Percentiles rank a stretch among this genome's conserved stretches.
Conservation (phyloP, 2,888 invertebrate genomes). For the Keiferia lycopersicella region DNA sequence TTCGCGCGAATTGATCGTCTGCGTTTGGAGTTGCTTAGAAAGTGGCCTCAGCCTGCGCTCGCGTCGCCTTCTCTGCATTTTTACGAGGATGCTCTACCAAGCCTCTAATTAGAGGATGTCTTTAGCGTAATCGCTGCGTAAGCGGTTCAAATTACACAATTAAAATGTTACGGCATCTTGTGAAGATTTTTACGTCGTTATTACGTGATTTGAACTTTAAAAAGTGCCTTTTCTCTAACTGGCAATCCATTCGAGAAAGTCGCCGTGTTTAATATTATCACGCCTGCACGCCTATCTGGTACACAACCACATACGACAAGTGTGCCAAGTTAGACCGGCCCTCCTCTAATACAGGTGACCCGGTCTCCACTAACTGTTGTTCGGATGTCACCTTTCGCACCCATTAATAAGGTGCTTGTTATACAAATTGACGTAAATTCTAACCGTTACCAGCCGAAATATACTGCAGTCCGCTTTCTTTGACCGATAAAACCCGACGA, state of each 20-base stretch:
- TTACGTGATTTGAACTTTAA: neutral
- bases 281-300: conserved; percentile 43
- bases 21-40: conserved; percentile 72
- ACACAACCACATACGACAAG: conserved; percentile 41
- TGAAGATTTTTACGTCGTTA: neutral
- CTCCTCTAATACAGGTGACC: conserved; percentile 67
- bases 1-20: conserved; percentile 73
- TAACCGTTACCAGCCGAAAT: conserved; percentile 50
- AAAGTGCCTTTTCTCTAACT: neutral
- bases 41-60: conserved; percentile 55
- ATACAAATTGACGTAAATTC: conserved; percentile 70
- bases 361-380: conserved; percentile 74
- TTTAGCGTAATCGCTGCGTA: conserved; percentile 31
- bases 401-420: conserved; percentile 67
- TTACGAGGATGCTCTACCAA: conserved; percentile 54
- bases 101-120: conserved; percentile 64
- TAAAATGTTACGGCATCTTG: neutral
- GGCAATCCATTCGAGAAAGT: neutral
- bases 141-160: conserved; percentile 1
- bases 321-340: conserved; percentile 58
- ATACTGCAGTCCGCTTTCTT: conserved; percentile 61
- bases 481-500: conserved; percentile 52
- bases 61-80: conserved; percentile 56
- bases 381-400: conserved; percentile 64
- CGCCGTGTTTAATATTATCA: neutral